phyloP scores from a whole-genome alignment of 2,797 vertebrate species.

The Orestias chungarensis region DNA sequence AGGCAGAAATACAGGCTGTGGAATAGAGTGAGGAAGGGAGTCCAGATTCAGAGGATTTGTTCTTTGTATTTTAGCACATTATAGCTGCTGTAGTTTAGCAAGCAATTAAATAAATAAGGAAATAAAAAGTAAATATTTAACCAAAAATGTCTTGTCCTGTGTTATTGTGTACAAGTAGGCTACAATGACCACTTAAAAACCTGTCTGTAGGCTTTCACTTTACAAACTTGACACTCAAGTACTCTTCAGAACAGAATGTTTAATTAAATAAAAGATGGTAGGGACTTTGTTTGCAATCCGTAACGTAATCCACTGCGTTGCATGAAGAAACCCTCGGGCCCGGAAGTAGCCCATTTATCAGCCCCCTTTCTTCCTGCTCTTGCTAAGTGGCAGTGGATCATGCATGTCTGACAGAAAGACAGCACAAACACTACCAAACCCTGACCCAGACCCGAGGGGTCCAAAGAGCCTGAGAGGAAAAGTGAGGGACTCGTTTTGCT shows the following conservation, averaged over 20 bases:
- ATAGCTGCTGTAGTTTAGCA: no score
- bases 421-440: constrained; percentile 63
- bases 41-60: no score
- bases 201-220: constrained; percentile 12
- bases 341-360: constrained; percentile 77
- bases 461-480: constrained; percentile 74
- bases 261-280: constrained; percentile 31
- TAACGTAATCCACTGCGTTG: constrained; percentile 65
- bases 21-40: no score
- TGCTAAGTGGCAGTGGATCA: constrained; percentile 72
- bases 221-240: constrained; percentile 28
- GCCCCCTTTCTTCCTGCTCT: constrained; percentile 55
- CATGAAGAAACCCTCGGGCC: constrained; percentile 67
- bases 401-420: constrained; percentile 67
- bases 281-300: constrained; percentile 40
- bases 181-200: neutral
- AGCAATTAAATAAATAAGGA: no score
- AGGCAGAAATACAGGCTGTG: no score
- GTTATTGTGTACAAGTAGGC: neutral
- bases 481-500: constrained; percentile 48
- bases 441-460: constrained; percentile 68
- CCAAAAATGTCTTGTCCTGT: neutral
- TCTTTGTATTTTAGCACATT: no score
- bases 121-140: neutral
- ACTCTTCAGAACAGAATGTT: constrained; percentile 14